Evolutionary conservation across 2,797 vertebrate genomes (phyloP).

Genomic region (Xyrichtys novacula): DNA sequence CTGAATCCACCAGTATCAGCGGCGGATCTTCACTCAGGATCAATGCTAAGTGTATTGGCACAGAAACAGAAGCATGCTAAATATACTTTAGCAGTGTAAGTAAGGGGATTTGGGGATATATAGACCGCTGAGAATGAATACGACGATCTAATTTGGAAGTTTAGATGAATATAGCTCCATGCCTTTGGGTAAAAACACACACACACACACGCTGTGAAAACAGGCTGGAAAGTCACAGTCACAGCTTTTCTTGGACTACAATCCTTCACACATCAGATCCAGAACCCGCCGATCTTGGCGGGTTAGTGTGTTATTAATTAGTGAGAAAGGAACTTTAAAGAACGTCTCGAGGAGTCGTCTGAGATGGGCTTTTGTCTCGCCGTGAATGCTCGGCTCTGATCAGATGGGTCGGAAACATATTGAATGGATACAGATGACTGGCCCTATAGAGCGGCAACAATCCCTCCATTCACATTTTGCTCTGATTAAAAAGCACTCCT

Average conservation of each 20-base stretch:
- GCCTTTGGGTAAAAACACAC: slow-evolving; percentile 1
- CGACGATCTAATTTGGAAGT: slow-evolving; percentile 27
- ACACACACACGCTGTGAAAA: background rate
- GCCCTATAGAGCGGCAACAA: slow-evolving; percentile 31
- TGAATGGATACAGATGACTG: slow-evolving; percentile 56
- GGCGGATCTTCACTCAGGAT: slow-evolving; percentile 9
- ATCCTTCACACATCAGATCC: slow-evolving; percentile 36
- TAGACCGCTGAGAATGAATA: background rate
- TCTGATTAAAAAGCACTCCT: slow-evolving; percentile 68
- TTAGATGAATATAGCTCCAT: slow-evolving; percentile 3
- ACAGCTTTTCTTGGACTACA: slow-evolving; percentile 41
- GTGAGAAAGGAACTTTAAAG: slow-evolving; percentile 16
- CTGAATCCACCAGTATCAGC: background rate
- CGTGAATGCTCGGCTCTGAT: slow-evolving; percentile 53
- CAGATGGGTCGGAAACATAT: slow-evolving; percentile 46
- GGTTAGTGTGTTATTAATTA: slow-evolving; percentile 54
- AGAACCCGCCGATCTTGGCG: background rate
- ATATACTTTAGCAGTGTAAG: slow-evolving; percentile 2
- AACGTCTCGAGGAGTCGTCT: slow-evolving; percentile 9
- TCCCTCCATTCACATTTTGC: slow-evolving; percentile 45
- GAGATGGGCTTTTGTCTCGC: slow-evolving; percentile 49
- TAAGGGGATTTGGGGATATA: slow-evolving; percentile 21
- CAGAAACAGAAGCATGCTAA: slow-evolving; percentile 14
- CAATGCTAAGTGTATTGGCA: background rate
- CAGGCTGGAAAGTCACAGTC: slow-evolving; percentile 18